These are phyloP conservation scores for Lithophane leautieri DNA, from an alignment of 2,888 invertebrate genomes.

Conservation along the genomic window DNA sequence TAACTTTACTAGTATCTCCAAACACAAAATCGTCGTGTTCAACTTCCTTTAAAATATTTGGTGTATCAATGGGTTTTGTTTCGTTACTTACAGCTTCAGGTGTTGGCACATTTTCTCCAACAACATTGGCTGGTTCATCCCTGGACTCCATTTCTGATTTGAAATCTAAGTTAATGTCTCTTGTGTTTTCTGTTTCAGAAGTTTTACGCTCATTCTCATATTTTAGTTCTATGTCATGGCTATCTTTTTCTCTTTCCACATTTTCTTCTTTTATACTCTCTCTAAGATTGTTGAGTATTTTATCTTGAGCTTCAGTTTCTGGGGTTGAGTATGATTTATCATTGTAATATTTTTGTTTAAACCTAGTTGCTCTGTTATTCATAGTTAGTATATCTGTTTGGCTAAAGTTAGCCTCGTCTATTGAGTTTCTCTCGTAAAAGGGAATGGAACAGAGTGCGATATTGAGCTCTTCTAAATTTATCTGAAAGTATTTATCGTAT, in stretches of 20 bases:
- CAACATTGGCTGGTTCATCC: neutral
- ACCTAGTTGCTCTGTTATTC: slow-evolving; percentile 83
- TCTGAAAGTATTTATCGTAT: slow-evolving; percentile 87
- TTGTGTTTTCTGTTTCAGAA: slow-evolving; percentile 25
- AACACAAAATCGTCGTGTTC: slow-evolving; percentile 49
- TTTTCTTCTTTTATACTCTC: slow-evolving; percentile 60
- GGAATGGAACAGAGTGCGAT: slow-evolving; percentile 82
- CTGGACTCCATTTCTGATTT: slow-evolving; percentile 23
- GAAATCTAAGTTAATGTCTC: slow-evolving; percentile 29
- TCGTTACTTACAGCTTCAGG: slow-evolving; percentile 5
- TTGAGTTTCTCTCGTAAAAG: slow-evolving; percentile 83
- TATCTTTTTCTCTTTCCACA: slow-evolving; percentile 38
- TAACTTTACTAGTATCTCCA: slow-evolving; percentile 29
- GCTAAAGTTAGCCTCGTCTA: slow-evolving; percentile 78
- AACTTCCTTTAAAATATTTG: slow-evolving; percentile 4
- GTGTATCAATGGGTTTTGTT: slow-evolving; percentile 1
- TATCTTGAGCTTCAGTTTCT: slow-evolving; percentile 80
- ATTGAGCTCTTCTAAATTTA: slow-evolving; percentile 83
- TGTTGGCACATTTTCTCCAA: slow-evolving; percentile 15
- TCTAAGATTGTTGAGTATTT: slow-evolving; percentile 70
- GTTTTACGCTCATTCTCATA: slow-evolving; percentile 29
- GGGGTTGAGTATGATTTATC: slow-evolving; percentile 80
- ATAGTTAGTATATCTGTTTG: slow-evolving; percentile 82
- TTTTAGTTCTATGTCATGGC: slow-evolving; percentile 48
- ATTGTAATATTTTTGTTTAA: slow-evolving; percentile 84